Evolutionary conservation across 2,797 vertebrate species (phyloP).

Genomic region (Rhodeus uyekii): DNA sequence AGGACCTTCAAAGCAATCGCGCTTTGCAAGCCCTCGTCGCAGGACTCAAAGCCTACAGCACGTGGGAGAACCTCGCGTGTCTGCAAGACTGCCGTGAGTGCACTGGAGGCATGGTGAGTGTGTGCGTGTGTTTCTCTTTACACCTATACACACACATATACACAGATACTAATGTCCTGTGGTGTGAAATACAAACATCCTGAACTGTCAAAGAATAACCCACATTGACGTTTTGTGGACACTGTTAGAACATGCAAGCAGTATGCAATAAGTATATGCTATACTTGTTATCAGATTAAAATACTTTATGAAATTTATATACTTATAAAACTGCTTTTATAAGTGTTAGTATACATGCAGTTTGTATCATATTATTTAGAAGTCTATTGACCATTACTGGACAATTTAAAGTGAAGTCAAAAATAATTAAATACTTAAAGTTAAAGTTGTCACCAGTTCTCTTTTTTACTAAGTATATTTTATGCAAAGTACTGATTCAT

Average conservation of each 20-base stretch:
- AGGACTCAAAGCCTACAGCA: conserved; percentile 73
- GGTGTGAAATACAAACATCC: not conserved
- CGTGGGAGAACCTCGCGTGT: conserved; percentile 69
- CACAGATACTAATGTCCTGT: not conserved
- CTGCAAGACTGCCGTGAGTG: conserved; percentile 71
- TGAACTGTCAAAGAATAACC: not conserved
- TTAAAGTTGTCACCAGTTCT: not conserved
- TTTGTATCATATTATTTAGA: not conserved
- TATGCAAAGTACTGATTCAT: not conserved
- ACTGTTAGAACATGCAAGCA: not conserved
- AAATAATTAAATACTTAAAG: not conserved
- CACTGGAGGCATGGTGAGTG: conserved; percentile 68
- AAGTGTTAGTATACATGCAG: not conserved
- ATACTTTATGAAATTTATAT: too few species aligned
- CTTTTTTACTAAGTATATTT: not conserved
- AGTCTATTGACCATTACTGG: too few species aligned
- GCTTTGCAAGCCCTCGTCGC: conserved; percentile 67
- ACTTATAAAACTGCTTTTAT: too few species aligned
- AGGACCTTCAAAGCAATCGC: conserved; percentile 61
- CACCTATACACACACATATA: not conserved
- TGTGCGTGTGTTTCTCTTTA: not conserved
- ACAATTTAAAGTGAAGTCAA: not conserved
- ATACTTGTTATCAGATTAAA: too few species aligned
- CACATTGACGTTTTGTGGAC: not conserved
- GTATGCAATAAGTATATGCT: not conserved